Conservation (phyloP, 2,888 invertebrate species). For the Fragum whitleyi region DNA sequence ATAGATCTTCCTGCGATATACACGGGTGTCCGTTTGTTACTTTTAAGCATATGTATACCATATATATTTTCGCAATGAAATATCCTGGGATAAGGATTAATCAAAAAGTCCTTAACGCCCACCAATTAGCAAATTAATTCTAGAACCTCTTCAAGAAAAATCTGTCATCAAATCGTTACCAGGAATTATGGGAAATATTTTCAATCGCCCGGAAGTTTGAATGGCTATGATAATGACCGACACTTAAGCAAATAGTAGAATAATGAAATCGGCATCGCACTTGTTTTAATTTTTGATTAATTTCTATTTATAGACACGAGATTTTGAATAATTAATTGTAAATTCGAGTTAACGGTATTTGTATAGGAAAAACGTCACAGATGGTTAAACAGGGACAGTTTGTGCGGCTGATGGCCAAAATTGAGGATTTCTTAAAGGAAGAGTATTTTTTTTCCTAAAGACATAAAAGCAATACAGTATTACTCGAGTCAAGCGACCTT, state of each 20-base stretch:
- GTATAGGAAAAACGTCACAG: slow-evolving; percentile 15
- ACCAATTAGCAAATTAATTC: slow-evolving; percentile 24
- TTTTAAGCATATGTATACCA: too few relatives aligned
- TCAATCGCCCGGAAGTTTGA: slow-evolving; percentile 19
- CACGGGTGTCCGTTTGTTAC: too few relatives aligned
- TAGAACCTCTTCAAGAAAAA: slow-evolving; percentile 12
- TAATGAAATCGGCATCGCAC: slow-evolving; percentile 54
- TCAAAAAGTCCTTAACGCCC: not conserved
- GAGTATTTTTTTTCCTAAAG: too few relatives aligned
- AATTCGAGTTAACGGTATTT: slow-evolving; percentile 26
- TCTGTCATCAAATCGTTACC: slow-evolving; percentile 15
- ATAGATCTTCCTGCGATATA: too few relatives aligned
- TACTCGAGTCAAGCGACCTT: too few relatives aligned
- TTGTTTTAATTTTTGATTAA: slow-evolving; percentile 57
- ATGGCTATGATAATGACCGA: slow-evolving; percentile 24
- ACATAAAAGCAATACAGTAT: too few relatives aligned
- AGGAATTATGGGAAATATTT: slow-evolving; percentile 19
- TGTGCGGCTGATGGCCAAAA: not conserved
- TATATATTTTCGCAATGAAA: too few relatives aligned
- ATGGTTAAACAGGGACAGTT: slow-evolving; percentile 14
- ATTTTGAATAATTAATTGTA: slow-evolving; percentile 40
- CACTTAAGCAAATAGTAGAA: slow-evolving; percentile 63
- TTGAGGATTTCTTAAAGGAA: too few relatives aligned
- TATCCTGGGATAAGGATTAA: too few relatives aligned
- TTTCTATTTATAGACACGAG: slow-evolving; percentile 57